phyloP scores from a whole-genome alignment of 2,797 vertebrate species.

The Hypotaenidia philippensis region DNA sequence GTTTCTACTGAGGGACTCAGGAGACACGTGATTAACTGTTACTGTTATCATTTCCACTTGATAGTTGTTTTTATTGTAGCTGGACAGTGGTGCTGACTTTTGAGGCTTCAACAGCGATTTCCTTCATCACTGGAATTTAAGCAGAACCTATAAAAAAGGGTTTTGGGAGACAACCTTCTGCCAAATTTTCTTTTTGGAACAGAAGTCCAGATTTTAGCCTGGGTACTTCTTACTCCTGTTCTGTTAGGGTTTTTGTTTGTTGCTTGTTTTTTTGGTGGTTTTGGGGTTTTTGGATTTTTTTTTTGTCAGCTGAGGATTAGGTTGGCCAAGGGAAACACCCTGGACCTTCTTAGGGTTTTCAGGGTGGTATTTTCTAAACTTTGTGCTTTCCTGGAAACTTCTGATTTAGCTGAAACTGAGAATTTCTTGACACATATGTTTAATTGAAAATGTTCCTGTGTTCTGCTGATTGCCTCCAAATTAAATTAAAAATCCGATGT shows the following conservation, averaged over 20 bases:
- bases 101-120: accelerated
- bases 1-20: neutral
- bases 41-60: neutral
- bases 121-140: neutral
- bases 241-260: no score
- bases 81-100: neutral
- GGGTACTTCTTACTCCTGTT: neutral
- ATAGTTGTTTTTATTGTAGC: neutral
- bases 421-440: neutral
- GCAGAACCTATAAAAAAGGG: neutral
- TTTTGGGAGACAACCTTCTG: neutral
- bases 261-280: no score
- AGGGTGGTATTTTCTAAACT: neutral
- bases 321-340: neutral
- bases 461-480: neutral
- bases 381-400: neutral
- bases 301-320: no score
- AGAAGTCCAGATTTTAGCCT: neutral
- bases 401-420: neutral
- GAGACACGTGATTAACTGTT: neutral
- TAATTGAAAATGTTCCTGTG: neutral
- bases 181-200: neutral
- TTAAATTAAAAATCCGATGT: neutral
- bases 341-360: neutral
- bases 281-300: neutral